Conservation (phyloP, 2,113 vertebrate species). For the Ptilorrhoa leucosticta region DNA sequence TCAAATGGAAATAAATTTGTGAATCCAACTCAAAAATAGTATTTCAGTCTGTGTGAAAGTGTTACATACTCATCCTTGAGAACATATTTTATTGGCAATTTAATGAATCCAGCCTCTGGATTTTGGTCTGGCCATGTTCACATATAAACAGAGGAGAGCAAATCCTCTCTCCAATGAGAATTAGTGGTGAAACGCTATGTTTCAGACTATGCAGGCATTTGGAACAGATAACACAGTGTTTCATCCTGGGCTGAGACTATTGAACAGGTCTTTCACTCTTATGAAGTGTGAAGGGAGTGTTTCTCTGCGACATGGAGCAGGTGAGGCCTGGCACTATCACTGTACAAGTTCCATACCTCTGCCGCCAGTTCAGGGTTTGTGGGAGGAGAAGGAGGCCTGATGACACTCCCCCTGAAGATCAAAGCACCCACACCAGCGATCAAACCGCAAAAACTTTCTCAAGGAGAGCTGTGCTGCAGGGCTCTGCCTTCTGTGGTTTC, state of each 20-base stretch:
- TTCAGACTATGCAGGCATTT: neutral
- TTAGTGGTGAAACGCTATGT: neutral
- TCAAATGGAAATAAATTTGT: neutral
- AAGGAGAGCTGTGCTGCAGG: neutral
- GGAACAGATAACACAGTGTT: neutral
- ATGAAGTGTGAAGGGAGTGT: neutral
- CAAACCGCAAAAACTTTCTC: neutral
- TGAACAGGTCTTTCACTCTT: neutral
- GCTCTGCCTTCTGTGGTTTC: neutral
- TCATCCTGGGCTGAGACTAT: neutral
- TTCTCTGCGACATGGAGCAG: neutral
- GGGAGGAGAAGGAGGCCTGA: neutral
- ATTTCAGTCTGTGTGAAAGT: neutral
- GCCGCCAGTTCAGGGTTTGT: neutral
- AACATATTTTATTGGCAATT: neutral
- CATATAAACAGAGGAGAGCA: neutral
- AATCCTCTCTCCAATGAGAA: neutral
- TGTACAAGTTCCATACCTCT: neutral
- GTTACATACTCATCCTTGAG: neutral
- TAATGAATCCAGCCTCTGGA: neutral
- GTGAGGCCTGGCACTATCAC: fast-evolving
- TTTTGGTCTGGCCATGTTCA: neutral
- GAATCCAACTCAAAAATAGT: neutral
- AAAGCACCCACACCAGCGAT: neutral
- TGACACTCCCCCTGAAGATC: neutral